These are phyloP conservation scores for Carcharodon carcharias DNA, from an alignment of 2,797 vertebrate genomes.

Conservation along the genomic window DNA sequence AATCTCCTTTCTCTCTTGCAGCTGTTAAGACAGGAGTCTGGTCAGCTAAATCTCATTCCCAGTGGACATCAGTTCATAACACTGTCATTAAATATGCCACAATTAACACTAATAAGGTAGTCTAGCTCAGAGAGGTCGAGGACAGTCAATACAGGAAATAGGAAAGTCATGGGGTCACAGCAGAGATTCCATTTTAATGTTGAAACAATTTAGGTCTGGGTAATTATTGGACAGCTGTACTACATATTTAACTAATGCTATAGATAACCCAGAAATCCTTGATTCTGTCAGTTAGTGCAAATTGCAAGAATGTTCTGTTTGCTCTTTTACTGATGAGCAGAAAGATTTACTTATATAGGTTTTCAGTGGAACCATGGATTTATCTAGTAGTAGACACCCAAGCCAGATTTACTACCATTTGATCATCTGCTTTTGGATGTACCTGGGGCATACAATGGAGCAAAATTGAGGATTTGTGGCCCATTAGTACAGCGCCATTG, in stretches of 20 bases:
- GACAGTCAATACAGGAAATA: slow-evolving; percentile 18
- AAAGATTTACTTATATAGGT: neutral
- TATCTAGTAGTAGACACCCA: neutral
- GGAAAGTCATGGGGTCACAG: neutral
- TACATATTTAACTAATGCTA: neutral
- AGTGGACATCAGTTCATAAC: slow-evolving; percentile 9
- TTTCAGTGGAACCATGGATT: neutral
- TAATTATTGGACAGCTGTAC: neutral
- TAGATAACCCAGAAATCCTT: neutral
- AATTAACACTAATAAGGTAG: neutral
- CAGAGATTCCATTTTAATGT: neutral
- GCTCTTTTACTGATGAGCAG: neutral
- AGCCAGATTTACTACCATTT: neutral
- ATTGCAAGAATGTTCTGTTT: neutral
- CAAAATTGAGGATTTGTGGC: neutral
- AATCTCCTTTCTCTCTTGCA: neutral
- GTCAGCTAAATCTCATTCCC: neutral
- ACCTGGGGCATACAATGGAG: no score
- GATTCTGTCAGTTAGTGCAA: no score
- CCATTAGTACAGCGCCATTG: neutral
- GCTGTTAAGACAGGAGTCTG: neutral
- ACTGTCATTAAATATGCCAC: neutral
- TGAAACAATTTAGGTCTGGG: neutral
- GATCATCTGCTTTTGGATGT: neutral
- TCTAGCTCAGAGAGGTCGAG: neutral